A percentile compares a stretch with the other conserved stretches of the same genome.
These are phyloP conservation scores for Pitta sordida DNA, from an alignment of 2,113 vertebrate genomes.

Conservation along the genomic window DNA sequence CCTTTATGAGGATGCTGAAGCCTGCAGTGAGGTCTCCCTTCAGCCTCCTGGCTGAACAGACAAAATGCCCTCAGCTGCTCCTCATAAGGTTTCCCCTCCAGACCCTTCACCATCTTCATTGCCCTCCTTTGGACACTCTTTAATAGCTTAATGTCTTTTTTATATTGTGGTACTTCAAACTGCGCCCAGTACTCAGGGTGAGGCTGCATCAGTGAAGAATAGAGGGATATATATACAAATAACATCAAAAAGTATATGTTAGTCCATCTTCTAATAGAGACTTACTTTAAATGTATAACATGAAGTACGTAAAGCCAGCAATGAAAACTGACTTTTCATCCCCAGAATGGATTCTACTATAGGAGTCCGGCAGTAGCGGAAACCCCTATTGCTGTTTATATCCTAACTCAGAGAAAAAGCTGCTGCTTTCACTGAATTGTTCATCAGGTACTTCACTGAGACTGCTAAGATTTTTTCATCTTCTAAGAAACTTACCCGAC, in stretches of 20 bases:
- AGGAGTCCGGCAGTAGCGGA: background rate
- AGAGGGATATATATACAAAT: background rate
- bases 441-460: background rate
- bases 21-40: background rate
- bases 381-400: background rate
- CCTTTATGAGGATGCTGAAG: background rate
- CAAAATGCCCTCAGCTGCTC: background rate
- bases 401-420: background rate
- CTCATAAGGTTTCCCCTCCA: background rate
- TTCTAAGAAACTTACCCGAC: background rate
- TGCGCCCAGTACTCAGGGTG: too few relatives aligned
- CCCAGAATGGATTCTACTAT: background rate
- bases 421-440: background rate
- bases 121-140: background rate
- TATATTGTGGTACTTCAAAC: background rate
- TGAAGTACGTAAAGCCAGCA: background rate
- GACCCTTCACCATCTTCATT: background rate
- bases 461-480: background rate
- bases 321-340: background rate
- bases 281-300: background rate
- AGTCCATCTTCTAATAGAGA: background rate
- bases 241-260: background rate
- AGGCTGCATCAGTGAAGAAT: background rate
- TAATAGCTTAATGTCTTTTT: background rate
- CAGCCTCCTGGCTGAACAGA: background rate